Conservation (phyloP, 2,797 vertebrate genomes). For the Acrossocheilus fasciatus region DNA sequence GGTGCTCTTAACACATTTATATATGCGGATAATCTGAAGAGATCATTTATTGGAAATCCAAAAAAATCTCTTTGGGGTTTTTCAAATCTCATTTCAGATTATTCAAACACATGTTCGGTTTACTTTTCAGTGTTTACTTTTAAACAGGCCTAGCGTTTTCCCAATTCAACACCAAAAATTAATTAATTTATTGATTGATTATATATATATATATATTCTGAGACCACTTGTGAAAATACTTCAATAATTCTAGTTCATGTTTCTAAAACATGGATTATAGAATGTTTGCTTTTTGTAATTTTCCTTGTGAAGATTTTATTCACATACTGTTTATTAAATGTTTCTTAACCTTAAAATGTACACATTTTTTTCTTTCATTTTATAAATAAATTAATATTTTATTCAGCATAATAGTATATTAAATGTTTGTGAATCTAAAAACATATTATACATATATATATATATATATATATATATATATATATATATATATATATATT, state of each 20-base stretch:
- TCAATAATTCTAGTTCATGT: no score
- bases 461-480: background rate
- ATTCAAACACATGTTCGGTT: constrained; percentile 28
- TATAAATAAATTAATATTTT: background rate
- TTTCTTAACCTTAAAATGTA: background rate
- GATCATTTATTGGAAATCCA: constrained; percentile 29
- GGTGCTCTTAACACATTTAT: constrained; percentile 36
- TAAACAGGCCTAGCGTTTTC: background rate
- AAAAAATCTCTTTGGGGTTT: constrained; percentile 10
- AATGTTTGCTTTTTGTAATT: background rate
- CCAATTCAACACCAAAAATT: no score
- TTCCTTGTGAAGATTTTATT: background rate
- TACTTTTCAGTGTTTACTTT: background rate
- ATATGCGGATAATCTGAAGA: constrained; percentile 40
- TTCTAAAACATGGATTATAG: no score
- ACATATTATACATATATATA: background rate
- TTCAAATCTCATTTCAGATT: constrained; percentile 28
- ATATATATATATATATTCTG: background rate
- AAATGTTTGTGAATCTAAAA: background rate
- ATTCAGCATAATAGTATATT: background rate
- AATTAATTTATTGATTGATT: background rate
- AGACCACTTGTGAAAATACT: background rate
- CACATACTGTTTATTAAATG: background rate
- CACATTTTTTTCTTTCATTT: background rate
- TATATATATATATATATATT: background rate